Percentiles rank a stretch among this genome's conserved stretches.
Conservation (phyloP, 1,140 invertebrate species). For the Acromyrmex heyeri region DNA sequence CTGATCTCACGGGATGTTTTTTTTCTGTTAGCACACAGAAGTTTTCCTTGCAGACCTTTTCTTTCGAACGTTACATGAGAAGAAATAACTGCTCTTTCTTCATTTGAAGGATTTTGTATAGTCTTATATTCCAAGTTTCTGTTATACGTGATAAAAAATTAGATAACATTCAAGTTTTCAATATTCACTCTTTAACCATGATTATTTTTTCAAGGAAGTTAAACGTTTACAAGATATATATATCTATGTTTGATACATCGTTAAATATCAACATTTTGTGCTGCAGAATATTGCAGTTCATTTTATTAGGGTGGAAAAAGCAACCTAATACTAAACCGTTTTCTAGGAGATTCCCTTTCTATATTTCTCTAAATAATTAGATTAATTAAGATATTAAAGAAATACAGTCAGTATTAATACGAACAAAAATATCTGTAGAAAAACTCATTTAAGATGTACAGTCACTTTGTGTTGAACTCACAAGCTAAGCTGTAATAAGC, state of each 20-base stretch:
- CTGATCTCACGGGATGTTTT: conserved; percentile 29
- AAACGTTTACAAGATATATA: too few species aligned
- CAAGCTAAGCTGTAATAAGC: neutral
- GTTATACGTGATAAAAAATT: neutral
- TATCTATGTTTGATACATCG: too few species aligned
- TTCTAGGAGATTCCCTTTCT: neutral
- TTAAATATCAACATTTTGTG: too few species aligned
- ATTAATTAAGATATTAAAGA: neutral
- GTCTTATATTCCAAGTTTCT: neutral
- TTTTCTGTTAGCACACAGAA: conserved; percentile 11
- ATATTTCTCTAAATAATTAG: neutral
- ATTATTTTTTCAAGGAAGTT: too few species aligned
- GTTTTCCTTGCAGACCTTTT: conserved; percentile 15
- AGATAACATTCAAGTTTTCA: neutral
- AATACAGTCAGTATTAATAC: neutral
- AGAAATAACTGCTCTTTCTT: neutral
- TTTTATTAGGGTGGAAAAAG: too few species aligned
- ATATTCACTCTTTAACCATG: too few species aligned
- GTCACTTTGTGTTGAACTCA: neutral
- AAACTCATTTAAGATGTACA: neutral
- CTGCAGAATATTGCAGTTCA: too few species aligned
- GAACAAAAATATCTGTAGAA: neutral
- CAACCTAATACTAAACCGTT: too few species aligned
- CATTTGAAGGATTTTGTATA: neutral
- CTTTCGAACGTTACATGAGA: neutral